phyloP scores from a whole-genome alignment of 2,888 invertebrate species.

The Cephonodes hylas region DNA sequence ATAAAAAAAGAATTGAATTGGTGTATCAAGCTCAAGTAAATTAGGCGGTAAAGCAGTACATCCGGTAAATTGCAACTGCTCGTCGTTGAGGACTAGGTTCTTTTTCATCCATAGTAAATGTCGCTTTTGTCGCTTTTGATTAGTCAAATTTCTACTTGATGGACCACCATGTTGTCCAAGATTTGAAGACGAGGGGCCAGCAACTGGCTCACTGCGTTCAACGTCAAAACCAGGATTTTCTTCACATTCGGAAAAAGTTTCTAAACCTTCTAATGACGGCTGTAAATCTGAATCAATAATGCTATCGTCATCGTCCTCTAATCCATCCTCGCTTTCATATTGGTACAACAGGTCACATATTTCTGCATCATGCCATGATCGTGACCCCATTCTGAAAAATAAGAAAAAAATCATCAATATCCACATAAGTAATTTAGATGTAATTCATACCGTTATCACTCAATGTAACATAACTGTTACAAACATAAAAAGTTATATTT shows the following conservation, averaged over 20 bases:
- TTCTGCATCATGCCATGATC: no score
- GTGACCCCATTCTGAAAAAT: no score
- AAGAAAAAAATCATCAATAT: no score
- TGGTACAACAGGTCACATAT: no score
- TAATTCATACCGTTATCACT: no score
- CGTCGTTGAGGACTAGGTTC: constrained; percentile 20
- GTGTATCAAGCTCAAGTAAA: constrained; percentile 17
- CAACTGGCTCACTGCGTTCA: background rate
- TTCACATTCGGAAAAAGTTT: background rate
- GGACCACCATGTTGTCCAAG: background rate
- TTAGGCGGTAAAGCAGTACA: constrained; percentile 19
- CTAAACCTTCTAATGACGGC: background rate
- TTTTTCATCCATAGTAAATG: constrained; percentile 19
- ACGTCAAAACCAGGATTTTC: background rate
- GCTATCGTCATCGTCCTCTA: constrained; percentile 21
- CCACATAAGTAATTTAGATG: no score
- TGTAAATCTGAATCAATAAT: constrained; percentile 17
- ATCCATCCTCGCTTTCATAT: constrained; percentile 21
- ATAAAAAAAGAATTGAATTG: constrained; percentile 26
- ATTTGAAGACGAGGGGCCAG: background rate
- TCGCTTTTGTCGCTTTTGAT: background rate
- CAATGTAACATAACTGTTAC: no score
- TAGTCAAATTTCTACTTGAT: background rate
- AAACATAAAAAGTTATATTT: no score
- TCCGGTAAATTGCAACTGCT: constrained; percentile 20